Conservation (phyloP, 2,797 vertebrate genomes). For the Anniella stebbinsi region DNA sequence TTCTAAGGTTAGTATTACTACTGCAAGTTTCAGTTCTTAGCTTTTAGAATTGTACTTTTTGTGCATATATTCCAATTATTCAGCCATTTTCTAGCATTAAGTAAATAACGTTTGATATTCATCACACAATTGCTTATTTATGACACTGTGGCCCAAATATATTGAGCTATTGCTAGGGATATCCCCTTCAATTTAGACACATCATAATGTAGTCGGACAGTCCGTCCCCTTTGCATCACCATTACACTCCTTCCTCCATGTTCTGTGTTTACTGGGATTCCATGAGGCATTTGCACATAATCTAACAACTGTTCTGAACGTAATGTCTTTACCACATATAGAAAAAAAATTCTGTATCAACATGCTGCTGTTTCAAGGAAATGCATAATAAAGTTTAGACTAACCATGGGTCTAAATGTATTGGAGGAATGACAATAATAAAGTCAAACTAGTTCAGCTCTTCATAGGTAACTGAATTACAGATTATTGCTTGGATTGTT, state of each 20-base stretch:
- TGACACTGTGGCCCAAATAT: not conserved
- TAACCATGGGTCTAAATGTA: not conserved
- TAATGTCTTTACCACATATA: not conserved
- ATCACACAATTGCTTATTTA: conserved; percentile 38
- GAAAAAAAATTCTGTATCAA: not conserved
- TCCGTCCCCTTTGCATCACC: not conserved
- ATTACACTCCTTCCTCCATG: not conserved
- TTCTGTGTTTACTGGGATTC: not conserved
- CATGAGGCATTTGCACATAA: not conserved
- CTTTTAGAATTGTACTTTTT: conserved; percentile 69
- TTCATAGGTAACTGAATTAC: not conserved
- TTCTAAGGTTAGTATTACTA: conserved; percentile 98
- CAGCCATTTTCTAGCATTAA: conserved; percentile 6
- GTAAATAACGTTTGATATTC: conserved; percentile 19
- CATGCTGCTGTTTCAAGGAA: conserved; percentile 16
- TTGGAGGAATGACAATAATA: conserved; percentile 1
- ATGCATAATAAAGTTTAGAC: not conserved
- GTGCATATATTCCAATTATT: conserved; percentile 60
- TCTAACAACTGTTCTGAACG: not conserved
- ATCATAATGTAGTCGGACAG: not conserved
- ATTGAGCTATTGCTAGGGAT: not conserved
- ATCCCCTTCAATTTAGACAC: not conserved
- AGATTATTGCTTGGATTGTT: not conserved
- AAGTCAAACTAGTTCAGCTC: not conserved
- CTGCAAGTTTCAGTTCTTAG: conserved; percentile 92